Base-by-base conservation (phyloP, 2,888 invertebrate species). In the Sinohyriopsis cumingii region DNA sequence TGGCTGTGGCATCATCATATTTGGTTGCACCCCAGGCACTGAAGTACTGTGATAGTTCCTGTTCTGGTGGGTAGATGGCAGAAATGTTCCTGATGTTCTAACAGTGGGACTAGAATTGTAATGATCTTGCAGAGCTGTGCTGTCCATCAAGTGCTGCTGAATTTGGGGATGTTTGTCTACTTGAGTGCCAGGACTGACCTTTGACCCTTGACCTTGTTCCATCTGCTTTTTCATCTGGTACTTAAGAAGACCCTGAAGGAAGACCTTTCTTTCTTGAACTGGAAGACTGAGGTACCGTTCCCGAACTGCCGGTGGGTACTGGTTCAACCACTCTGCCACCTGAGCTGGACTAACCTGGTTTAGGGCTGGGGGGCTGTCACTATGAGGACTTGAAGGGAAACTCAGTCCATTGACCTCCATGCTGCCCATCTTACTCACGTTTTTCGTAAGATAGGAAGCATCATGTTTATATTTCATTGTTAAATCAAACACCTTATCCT, bases 401-500 rank as follows among this genome's bases (percentile, higher is more conserved):
- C 80, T 77, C 24, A 71, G 76, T 1, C 82, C 83, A 66, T 86
- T 84, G 24, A 85, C 82, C 59, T 79, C 80, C 57, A 85, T 80
- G 63, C 75, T 77, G 12, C 85, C 85, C 68, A 84, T 82, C 65
- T 82, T 82, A 54, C 77, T 75, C 0, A 83, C 75, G 71, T 82
- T 81, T 55, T 80, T 80, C n/a, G 81, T 71, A 1, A 85, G 65
- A 61, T 79, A 77, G 25, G 75, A 80, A 12, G 80, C 79, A 60
- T 85, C 84, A 75, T 85, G 82, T 69, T 80, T 80, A 71, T 82
- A 85, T 60, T 76, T 77, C 33, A 85, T 83, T 33, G 75, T 77
- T 12, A 84, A 81, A 22, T 86, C 83, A 59, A 88, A 87, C 75
- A 88, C 83, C 20, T 89, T 87, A 63, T 88, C 86, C n/a, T 89